Base-by-base conservation (phyloP, 2,888 invertebrate species). In the Druceiella hillmani region DNA sequence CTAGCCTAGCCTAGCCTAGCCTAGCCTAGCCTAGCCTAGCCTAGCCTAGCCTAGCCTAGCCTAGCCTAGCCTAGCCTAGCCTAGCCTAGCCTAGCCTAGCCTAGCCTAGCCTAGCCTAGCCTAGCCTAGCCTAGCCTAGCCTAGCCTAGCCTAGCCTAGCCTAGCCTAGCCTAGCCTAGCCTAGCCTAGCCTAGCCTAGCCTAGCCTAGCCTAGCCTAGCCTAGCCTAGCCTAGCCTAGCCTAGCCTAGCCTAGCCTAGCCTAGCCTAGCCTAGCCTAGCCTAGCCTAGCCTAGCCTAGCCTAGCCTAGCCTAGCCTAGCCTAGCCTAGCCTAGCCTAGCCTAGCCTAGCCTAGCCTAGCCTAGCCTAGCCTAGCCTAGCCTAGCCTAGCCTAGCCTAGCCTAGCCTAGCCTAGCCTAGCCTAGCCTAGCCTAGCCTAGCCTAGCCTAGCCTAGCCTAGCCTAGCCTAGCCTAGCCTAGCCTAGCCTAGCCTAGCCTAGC, bases 391-490 rank as follows among this genome's bases (percentile, higher is more conserved):
- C 40, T 40, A 40, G 36, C 40, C 35, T 35, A 32, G 28, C 37
- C 37, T 37, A 44, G 40, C 44, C 40, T 43, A 43, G 39, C 43
- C 43, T 43, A 43, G 39, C 43, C 39, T 34, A 40, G 41, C 44
- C 44, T 44, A 44, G 41, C 44, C 43, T 43, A 40, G 37, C 43
- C 43, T 40, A 43, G 39, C 39, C 43, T 40, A 40, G 33, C 38
- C 32, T 35, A 38, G n/a, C 22, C 22, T 20, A 20, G n/a, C 22
- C 22, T 29, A 28, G 28, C 27, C 28, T 28, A 35, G 28, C 35
- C 35, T 35, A 35, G 39, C 43, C 43, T 40, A 40, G 39, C 39
- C 39, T 37, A 43, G 36, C 39, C 36, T 34, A 43, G 33, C 43
- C 40, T 27, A 40, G 33, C 40, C 37, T 37, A 40, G 33, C 40